Base-by-base conservation (phyloP, 1,140 invertebrate genomes). In the Zaprionus ghesquierei region DNA sequence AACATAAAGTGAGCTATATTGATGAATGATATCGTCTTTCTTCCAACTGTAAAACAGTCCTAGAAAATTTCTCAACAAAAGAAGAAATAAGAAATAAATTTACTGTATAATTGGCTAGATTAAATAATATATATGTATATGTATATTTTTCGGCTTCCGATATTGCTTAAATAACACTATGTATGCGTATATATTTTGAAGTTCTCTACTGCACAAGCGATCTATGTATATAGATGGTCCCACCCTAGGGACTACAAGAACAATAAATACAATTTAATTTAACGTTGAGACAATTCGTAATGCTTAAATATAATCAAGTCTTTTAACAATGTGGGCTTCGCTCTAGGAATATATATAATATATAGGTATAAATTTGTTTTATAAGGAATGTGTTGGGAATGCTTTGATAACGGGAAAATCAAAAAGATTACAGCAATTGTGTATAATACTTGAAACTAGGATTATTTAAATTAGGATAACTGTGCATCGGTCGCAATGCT, bases 261-360 rank as follows among this genome's bases (percentile, higher is more conserved):
- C 81, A 84, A 84, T 85, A 84, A 84, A 84, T 84, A 84, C 49
- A 55, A 44, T 78, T 64, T 38, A 41, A 23, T 69, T 61, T 44
- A 44, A 54, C 15, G 10, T 54, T 84, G 80, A 60, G 31, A 62
- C 53, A 69, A 66, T 54, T 85, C 65, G 54, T 70, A 81, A 71
- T 75, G 82, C 81, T 86, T 86, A 86, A 72, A 87, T 79, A 59
- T 86, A 81, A 86, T 86, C 81, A 86, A 86, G 81, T 86, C 81
- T 86, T 87, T 79, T 87, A 81, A 85, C 81, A 75, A 86, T 86
- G 81, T 69, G 77, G 77, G 77, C 73, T 66, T 75, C 69, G 53
- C 63, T 81, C 62, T 85, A 86, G 69, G 78, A 81, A 86, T 81
- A 69, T 69, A 60, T 84, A 55, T 64, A 63, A 78, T 82, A 74